Percentiles rank a stretch among this genome's conserved stretches.
Conservation (phyloP, 2,113 vertebrate genomes). For the Tachycineta bicolor region DNA sequence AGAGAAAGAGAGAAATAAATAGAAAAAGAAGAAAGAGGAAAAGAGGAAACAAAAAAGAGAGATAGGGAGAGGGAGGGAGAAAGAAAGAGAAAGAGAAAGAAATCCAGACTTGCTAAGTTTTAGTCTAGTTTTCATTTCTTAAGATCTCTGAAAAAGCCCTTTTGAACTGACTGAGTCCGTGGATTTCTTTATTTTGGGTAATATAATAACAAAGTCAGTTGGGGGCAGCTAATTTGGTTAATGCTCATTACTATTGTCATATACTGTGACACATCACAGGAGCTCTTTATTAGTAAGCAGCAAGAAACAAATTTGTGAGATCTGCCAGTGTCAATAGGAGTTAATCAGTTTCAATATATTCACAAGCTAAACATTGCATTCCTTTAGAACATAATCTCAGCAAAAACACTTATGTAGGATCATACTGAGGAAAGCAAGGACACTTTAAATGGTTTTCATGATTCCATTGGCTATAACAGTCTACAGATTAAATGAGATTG, state of each 20-base stretch:
- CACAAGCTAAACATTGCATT: not conserved
- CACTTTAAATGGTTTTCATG: not conserved
- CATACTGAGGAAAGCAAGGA: not conserved
- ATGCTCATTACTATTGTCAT: conserved; percentile 14
- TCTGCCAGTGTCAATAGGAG: not conserved
- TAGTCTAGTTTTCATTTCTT: not conserved
- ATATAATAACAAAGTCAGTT: conserved; percentile 13
- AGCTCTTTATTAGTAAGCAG: conserved; percentile 44
- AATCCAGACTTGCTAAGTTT: not conserved
- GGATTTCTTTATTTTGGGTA: not conserved
- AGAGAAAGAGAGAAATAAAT: no score
- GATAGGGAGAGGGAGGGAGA: fast-evolving
- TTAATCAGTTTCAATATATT: conserved; percentile 28
- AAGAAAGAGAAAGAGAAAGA: not conserved
- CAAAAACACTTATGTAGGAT: not conserved
- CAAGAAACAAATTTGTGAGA: not conserved
- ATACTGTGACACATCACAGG: conserved; percentile 7
- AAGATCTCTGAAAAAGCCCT: not conserved
- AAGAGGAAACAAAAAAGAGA: no score
- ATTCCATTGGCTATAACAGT: not conserved
- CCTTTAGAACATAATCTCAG: not conserved
- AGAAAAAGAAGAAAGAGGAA: no score
- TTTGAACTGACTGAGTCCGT: not conserved
- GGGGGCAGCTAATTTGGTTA: conserved; percentile 19
- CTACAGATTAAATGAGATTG: not conserved